Base-by-base conservation (phyloP, 2,888 invertebrate species). In the Trypoxylon attenuatum region DNA sequence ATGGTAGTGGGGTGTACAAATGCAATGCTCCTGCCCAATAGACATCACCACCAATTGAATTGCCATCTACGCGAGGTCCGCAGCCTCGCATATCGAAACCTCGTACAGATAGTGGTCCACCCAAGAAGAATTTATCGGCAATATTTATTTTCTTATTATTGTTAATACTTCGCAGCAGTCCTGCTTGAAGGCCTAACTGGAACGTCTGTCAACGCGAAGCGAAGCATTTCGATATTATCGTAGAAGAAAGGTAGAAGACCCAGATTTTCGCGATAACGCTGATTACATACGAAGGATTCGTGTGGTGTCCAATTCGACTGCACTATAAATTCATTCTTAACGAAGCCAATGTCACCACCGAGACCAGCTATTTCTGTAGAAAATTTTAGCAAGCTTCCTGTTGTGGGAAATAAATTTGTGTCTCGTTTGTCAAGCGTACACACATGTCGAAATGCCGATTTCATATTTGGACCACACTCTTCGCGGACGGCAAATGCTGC, bases 301-400 rank as follows among this genome's bases (percentile, higher is more conserved):
- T 91, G 87, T 0, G 94, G 86, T 0, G 92, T 90, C 78, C 91
- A 88, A 86, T 93, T 94, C 16, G 90, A 87, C 88, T 96, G 94
- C 16, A 93, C 85, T 75, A 91, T 91, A 5, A 93, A 84, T 75
- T 96, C 96, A 73, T 94, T 94, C 88, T 95, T 95, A 22, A 96
- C 84, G 85, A 96, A 96, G 13, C 94, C 94, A n/a, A 97, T 92
- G 84, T 97, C 94, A 1, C 99, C 99, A 6, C 98, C 97, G 4
- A 97, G 85, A 0, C 97, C 92, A 21, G 97, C 96, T 78, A 95
- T 89, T 88, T 99, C 98, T 77, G 94, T 92, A 3, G 91, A 91
- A 63, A 94, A 89, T 88, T 93, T 93, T 4, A 95, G 86, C 71
- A 93, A 88, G 4, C 91, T 86, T 2, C 97, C 97, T 39, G 88